Percentiles rank a stretch among this genome's conserved stretches.
phyloP scores from a whole-genome alignment of 2,888 invertebrate genomes.

The Caenorhabditis panamensis region DNA sequence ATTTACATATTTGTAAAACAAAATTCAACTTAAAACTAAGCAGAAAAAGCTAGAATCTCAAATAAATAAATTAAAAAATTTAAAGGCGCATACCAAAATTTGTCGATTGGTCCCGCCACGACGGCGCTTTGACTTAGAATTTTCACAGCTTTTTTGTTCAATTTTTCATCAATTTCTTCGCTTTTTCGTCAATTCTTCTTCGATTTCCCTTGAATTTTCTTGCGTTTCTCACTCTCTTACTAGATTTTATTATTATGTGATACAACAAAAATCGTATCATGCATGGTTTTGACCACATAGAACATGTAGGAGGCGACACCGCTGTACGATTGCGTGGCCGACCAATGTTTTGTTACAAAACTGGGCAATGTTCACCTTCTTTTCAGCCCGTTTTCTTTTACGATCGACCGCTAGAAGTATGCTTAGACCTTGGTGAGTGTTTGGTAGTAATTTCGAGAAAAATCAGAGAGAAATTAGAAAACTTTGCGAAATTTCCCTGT shows the following conservation, averaged over 20 bases:
- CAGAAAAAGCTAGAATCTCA: too few relatives aligned
- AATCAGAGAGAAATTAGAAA: background rate
- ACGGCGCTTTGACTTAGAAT: background rate
- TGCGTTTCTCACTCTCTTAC: background rate
- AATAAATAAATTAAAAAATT: too few relatives aligned
- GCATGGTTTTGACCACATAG: conserved; percentile 22
- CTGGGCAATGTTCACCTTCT: conserved; percentile 26
- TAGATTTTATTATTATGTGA: conserved; percentile 8
- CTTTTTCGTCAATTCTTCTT: too few relatives aligned
- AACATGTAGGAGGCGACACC: conserved; percentile 7
- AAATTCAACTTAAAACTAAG: too few relatives aligned
- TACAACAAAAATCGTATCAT: conserved; percentile 41
- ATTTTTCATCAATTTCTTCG: conserved; percentile 4
- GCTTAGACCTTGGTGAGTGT: background rate
- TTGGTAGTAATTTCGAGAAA: background rate
- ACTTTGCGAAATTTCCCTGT: too few relatives aligned
- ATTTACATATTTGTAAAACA: too few relatives aligned
- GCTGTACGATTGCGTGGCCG: conserved; percentile 38
- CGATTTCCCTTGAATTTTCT: conserved; percentile 5
- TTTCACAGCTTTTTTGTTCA: conserved; percentile 6
- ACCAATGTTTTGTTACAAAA: conserved; percentile 28
- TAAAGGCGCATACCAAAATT: conserved; percentile 15
- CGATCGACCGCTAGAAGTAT: background rate
- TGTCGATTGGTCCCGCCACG: background rate
- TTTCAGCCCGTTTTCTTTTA: conserved; percentile 9